Base-by-base conservation (phyloP, 2,888 invertebrate genomes). In the Drosophila recens region DNA sequence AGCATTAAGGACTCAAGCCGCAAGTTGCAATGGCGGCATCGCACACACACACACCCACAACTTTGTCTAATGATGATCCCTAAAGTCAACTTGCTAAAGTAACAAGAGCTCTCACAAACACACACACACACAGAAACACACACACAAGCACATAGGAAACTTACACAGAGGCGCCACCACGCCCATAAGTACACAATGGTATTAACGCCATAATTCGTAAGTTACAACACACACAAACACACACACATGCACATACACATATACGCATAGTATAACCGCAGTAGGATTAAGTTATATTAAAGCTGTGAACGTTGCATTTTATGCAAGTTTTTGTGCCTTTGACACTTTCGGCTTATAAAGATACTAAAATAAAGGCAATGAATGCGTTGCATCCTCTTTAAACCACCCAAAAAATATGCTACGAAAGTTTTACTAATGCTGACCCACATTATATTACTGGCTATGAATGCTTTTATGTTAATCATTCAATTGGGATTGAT, bases 121-220 rank as follows among this genome's bases (percentile, higher is more conserved):
- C 58, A 54, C 45, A 64, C 27, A 17, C 17, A 17, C 17, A 17
- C 17, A 17, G 1, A 17, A 17, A 17, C 17, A 43, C 4, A 17
- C 38, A n/a, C 38, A n/a, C 30, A 64, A 20, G 38, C 4, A 17
- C 38, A n/a, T 5, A n/a, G 42, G n/a, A n/a, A 30, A 30, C 54
- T 27, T 8, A 34, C 42, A 56, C 15, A 53, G 30, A 46, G 38
- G 34, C 46, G 54, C 36, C 40, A 20, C 40, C 33, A 42, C 27
- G 67, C 62, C 68, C 80, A 76, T 79, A 80, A 82, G 85, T 71
- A 86, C 76, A 88, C 82, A 82, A 73, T 72, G 87, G 88, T 80
- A 86, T 86, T 86, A 88, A 79, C 82, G 88, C 87, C 86, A 86
- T 86, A 88, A 86, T 82, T 86, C 86, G 80, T 64, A 77, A 73